Conservation (phyloP, 2,888 invertebrate species). For the Pseudeuparius sepicola region DNA sequence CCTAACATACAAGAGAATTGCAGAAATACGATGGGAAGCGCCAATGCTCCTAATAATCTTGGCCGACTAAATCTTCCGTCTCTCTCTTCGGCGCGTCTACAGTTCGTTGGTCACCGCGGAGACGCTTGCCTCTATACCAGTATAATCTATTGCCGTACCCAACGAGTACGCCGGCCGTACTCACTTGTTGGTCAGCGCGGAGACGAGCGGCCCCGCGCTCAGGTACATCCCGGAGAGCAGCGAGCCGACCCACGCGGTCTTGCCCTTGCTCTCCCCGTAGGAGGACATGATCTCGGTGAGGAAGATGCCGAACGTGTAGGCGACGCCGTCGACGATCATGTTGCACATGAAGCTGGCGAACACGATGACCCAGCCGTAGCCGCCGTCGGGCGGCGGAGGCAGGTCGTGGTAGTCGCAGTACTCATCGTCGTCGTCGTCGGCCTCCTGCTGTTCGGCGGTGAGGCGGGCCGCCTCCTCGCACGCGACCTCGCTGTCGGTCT, state of each 20-base stretch:
- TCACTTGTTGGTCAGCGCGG: slow-evolving; percentile 91
- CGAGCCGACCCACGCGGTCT: slow-evolving; percentile 89
- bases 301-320: slow-evolving; percentile 97
- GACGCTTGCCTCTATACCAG: too few species aligned
- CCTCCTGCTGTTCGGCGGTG: slow-evolving; percentile 53
- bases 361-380: slow-evolving; percentile 92
- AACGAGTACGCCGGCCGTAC: slow-evolving; percentile 87
- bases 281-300: slow-evolving; percentile 66
- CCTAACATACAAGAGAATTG: too few species aligned
- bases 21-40: too few species aligned
- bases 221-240: slow-evolving; percentile 92
- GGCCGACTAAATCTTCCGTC: too few species aligned
- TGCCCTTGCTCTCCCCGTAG: slow-evolving; percentile 83
- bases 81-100: too few species aligned
- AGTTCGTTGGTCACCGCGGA: too few species aligned
- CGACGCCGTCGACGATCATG: slow-evolving; percentile 95
- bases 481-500: slow-evolving; percentile 82
- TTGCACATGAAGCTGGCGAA: slow-evolving; percentile 96
- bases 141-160: too few species aligned
- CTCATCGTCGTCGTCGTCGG: slow-evolving; percentile 46
- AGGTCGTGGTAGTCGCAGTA: slow-evolving; percentile 51
- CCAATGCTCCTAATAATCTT: too few species aligned
- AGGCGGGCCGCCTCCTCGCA: slow-evolving; percentile 75
- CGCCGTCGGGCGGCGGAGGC: slow-evolving; percentile 83
- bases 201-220: slow-evolving; percentile 88